Evolutionary conservation across 2,797 vertebrate species (phyloP), one percentile per base, ranked within the genome.

Genomic region (Schizopygopsis pylzovi): DNA sequence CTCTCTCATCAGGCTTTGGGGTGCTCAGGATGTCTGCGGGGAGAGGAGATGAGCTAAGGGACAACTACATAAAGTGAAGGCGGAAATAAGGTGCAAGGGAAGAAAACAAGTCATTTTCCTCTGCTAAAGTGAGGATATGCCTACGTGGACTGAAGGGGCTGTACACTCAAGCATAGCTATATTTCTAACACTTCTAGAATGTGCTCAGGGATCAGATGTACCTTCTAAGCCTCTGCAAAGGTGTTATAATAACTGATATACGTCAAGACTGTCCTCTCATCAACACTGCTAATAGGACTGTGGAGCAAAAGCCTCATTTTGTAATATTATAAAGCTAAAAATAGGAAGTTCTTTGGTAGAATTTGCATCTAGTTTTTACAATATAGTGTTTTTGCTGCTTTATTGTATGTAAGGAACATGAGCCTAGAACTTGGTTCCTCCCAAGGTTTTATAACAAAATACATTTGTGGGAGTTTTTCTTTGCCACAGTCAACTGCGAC

Each of bases 1-100:
- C 98, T 96, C 98, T 96, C 93, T 99, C 98, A 87, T 99, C 98
- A 0, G 98, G 98, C 92, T 99, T 99, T 85, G 98, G 97, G 89
- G 98, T 99, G 93, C 97, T 99, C 92, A 99, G 96, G 94, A 99
- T 99, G 95, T 99, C 98, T 99, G 89, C 87, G 82, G 22, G 37
- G 92, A 91, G 72, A 91, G 90, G 90, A 84, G 88, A 92, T 90
- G 88, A 91, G 79, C 41, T n/a, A 72, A 45, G 82, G 65, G 68
- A 33, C 9, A 16, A 59, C 65, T 11, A 84, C 39, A 75, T 43
- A 9, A 65, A 52, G 37, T 28, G 11, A 41, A 20, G 56, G 15
- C 61, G 22, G 13, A 28, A 39, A 37, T 41, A 54, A 59, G 15
- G 25, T 18, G 65, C 2, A 8, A 85, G 33, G 6, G 52, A 28